Conservation (phyloP, 2,797 vertebrate species). For the Parotocinclus haroldoi region DNA sequence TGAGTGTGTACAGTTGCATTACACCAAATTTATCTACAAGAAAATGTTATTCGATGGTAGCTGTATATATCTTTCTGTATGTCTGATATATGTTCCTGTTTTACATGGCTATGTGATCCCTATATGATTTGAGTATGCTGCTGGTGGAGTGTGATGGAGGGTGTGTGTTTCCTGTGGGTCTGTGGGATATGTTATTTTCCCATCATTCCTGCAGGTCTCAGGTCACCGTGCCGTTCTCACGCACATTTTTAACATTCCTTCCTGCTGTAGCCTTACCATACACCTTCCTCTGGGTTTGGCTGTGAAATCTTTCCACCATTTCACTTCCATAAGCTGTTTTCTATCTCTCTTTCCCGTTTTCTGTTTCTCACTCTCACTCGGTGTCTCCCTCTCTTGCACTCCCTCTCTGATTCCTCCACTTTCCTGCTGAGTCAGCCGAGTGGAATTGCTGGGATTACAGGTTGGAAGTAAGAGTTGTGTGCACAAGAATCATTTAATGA, state of each 20-base stretch:
- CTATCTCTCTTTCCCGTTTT: slow-evolving; percentile 70
- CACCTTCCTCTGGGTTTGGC: slow-evolving; percentile 81
- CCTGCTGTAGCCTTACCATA: slow-evolving; percentile 76
- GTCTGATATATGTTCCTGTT: slow-evolving; percentile 57
- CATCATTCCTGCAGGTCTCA: slow-evolving; percentile 79
- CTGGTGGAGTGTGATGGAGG: slow-evolving; percentile 56
- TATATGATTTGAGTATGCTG: slow-evolving; percentile 60
- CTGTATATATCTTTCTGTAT: background rate
- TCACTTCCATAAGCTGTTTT: slow-evolving; percentile 66
- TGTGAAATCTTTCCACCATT: slow-evolving; percentile 76
- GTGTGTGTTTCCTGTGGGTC: slow-evolving; percentile 79
- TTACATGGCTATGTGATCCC: slow-evolving; percentile 41
- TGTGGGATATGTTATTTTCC: slow-evolving; percentile 73
- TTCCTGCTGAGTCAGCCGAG: slow-evolving; percentile 74
- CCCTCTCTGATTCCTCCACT: slow-evolving; percentile 63
- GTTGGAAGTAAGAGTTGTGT: slow-evolving; percentile 67
- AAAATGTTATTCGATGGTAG: too few relatives aligned
- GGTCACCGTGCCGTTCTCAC: slow-evolving; percentile 79
- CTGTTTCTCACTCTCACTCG: slow-evolving; percentile 62
- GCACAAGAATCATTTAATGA: slow-evolving; percentile 34
- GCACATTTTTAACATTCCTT: slow-evolving; percentile 81
- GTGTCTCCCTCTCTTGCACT: slow-evolving; percentile 42
- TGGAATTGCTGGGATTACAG: slow-evolving; percentile 68
- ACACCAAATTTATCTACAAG: too few relatives aligned
- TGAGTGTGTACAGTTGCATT: too few relatives aligned